Conservation (phyloP, 1,140 invertebrate genomes). For the Kradibia gibbosae region DNA sequence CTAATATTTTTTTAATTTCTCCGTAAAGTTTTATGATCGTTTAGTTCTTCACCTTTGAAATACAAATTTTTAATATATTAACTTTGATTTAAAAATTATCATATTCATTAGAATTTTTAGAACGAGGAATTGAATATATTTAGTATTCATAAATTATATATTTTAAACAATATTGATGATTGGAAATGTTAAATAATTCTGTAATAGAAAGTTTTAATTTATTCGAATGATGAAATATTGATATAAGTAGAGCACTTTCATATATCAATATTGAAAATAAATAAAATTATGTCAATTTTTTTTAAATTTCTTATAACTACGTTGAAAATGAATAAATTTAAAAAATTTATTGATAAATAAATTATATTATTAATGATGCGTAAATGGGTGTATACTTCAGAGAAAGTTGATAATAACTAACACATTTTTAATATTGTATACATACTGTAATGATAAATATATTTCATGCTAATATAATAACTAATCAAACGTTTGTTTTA, state of each 20-base stretch:
- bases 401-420: no score
- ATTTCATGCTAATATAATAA: no score
- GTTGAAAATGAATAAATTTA: no score
- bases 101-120: neutral
- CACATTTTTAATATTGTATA: no score
- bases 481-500: no score
- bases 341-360: no score
- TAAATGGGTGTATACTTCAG: no score
- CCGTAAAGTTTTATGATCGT: neutral
- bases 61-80: neutral
- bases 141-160: neutral
- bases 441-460: no score
- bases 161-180: neutral
- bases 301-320: no score
- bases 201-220: conserved; percentile 6
- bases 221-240: neutral
- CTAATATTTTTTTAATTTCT: neutral
- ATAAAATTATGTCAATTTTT: no score
- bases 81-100: neutral
- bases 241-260: conserved; percentile 2
- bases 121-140: neutral
- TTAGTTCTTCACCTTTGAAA: neutral
- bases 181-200: neutral
- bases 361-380: no score
- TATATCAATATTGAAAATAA: neutral